These are phyloP conservation scores for Ephestia elutella DNA, from an alignment of 1,140 invertebrate species.

Conservation along the genomic window DNA sequence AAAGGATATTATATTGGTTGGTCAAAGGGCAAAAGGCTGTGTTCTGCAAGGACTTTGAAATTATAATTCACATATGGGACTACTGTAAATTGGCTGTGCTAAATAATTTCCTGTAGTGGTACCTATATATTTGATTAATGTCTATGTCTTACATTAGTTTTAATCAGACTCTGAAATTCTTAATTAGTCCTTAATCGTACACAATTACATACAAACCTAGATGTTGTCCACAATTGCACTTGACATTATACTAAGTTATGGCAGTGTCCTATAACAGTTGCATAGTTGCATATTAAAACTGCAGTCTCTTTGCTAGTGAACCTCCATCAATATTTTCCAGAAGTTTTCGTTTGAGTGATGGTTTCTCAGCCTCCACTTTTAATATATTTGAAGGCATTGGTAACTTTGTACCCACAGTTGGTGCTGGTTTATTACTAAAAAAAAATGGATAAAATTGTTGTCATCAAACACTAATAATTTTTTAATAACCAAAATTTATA, in stretches of 20 bases:
- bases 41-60: background rate
- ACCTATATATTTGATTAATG: too few species aligned
- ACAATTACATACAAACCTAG: constrained; percentile 12
- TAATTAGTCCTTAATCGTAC: background rate
- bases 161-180: too few species aligned
- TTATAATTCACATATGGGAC: too few species aligned
- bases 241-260: constrained; percentile 29
- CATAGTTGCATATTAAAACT: constrained; percentile 69
- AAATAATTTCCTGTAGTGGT: too few species aligned
- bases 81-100: background rate
- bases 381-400: constrained; percentile 83
- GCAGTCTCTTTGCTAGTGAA: constrained; percentile 79
- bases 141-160: too few species aligned
- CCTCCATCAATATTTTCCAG: constrained; percentile 81
- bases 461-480: background rate
- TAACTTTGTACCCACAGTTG: constrained; percentile 85
- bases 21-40: background rate
- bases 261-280: constrained; percentile 18
- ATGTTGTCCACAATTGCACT: constrained; percentile 35
- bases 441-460: constrained; percentile 18
- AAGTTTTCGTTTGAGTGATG: constrained; percentile 84
- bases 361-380: constrained; percentile 77
- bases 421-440: constrained; percentile 90
- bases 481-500: too few species aligned
- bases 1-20: background rate